Evolutionary conservation across 64 coral and sea anemone species (phyloP).

Genomic region (Stichodactyla mertensii): DNA sequence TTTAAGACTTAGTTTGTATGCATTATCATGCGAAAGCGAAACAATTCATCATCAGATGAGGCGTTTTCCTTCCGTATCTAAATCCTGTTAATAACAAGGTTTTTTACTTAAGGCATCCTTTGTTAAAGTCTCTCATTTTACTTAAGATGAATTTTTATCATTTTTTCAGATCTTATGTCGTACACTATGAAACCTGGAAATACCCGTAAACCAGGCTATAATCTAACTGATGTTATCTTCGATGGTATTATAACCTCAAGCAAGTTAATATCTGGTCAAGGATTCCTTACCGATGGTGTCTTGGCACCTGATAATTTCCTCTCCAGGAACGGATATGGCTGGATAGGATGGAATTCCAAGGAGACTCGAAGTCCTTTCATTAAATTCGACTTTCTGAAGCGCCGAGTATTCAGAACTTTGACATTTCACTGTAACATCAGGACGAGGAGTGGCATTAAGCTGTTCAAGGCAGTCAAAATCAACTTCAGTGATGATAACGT

Average conservation of each 20-base stretch:
- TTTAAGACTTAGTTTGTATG: too few species aligned
- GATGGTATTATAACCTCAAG: constrained; percentile 55
- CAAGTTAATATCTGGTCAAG: constrained; percentile 38
- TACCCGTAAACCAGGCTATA: neutral
- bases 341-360: neutral
- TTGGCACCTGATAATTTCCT: constrained; percentile 14
- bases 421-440: constrained; percentile 71
- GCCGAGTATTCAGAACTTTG: constrained; percentile 41
- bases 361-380: constrained; percentile 45
- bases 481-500: constrained; percentile 21
- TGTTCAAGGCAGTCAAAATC: constrained; percentile 59
- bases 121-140: too few species aligned
- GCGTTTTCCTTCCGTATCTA: too few species aligned
- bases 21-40: too few species aligned
- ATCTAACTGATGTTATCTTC: constrained; percentile 54
- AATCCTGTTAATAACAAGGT: too few species aligned
- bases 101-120: neutral
- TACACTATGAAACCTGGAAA: constrained; percentile 65
- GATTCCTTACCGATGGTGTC: constrained; percentile 57
- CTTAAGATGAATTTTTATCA: too few species aligned
- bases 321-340: neutral
- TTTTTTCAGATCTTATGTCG: constrained; percentile 45
- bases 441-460: constrained; percentile 14
- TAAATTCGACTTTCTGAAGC: constrained; percentile 51
- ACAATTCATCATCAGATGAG: too few species aligned